Percentiles rank a stretch among this genome's conserved stretches.
These are phyloP conservation scores for Regulus satrapa DNA, from an alignment of 2,113 vertebrate genomes.

Conservation along the genomic window DNA sequence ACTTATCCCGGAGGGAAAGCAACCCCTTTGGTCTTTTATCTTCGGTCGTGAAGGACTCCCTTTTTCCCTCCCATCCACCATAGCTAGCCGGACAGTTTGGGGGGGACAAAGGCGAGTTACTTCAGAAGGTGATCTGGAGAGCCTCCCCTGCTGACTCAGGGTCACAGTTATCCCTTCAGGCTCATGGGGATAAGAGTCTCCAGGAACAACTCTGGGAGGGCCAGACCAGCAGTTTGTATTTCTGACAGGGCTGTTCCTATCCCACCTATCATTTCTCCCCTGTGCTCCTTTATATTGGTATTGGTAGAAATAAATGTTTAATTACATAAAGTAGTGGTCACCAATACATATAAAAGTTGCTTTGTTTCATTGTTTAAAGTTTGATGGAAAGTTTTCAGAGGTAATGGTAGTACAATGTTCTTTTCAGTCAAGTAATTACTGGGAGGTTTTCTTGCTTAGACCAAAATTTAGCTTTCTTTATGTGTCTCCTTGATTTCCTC, in stretches of 20 bases:
- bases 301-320: background rate
- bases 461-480: background rate
- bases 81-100: too few relatives aligned
- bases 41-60: too few relatives aligned
- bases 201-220: background rate
- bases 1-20: too few relatives aligned
- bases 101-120: too few relatives aligned
- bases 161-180: rapidly evolving
- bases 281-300: rapidly evolving
- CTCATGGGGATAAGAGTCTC: rapidly evolving
- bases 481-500: background rate
- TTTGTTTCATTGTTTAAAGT: background rate
- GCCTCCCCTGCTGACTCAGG: rapidly evolving
- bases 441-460: background rate
- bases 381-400: background rate
- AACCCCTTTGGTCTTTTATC: too few relatives aligned
- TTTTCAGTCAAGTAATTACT: background rate
- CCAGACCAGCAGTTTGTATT: rapidly evolving
- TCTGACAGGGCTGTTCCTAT: background rate
- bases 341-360: background rate
- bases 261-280: background rate
- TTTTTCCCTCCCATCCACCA: too few relatives aligned
- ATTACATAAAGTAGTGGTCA: background rate
- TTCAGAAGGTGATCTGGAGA: background rate
- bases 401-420: background rate